phyloP scores from a whole-genome alignment of 2,797 vertebrate genomes.

The Lepilemur septentrionalis region DNA sequence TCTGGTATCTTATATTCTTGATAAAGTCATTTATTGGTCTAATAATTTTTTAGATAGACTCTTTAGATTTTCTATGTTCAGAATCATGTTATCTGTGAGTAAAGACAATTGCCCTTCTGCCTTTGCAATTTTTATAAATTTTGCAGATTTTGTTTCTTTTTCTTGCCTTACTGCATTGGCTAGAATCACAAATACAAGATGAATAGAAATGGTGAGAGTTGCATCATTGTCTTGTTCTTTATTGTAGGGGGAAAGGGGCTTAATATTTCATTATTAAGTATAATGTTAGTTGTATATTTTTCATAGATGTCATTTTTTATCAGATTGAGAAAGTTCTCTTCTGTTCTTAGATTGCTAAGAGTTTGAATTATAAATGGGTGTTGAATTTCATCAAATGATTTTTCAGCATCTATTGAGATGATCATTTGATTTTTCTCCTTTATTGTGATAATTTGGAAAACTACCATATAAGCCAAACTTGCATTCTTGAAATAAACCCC shows the following conservation, averaged over 20 bases:
- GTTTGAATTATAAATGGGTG: background rate
- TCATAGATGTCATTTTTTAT: background rate
- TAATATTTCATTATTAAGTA: background rate
- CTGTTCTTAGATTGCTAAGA: background rate
- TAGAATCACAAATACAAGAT: background rate
- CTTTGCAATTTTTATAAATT: background rate
- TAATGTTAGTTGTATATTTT: background rate
- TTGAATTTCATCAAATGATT: slow-evolving; percentile 21
- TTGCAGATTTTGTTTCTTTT: background rate
- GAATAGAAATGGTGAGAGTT: background rate
- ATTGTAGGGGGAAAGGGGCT: background rate
- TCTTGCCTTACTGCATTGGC: background rate
- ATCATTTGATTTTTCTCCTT: slow-evolving; percentile 22
- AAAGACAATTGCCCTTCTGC: background rate
- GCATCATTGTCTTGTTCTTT: background rate
- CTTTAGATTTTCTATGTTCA: slow-evolving; percentile 11
- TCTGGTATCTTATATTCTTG: background rate
- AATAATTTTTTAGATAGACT: background rate
- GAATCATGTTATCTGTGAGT: background rate
- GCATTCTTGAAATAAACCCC: background rate
- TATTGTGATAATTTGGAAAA: slow-evolving; percentile 12
- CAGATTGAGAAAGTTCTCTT: background rate
- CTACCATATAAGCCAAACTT: background rate
- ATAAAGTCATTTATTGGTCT: slow-evolving; percentile 18
- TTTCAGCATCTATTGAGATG: slow-evolving; percentile 1